Conservation (phyloP, 2,888 invertebrate species). For the Drosophila buzzatii region DNA sequence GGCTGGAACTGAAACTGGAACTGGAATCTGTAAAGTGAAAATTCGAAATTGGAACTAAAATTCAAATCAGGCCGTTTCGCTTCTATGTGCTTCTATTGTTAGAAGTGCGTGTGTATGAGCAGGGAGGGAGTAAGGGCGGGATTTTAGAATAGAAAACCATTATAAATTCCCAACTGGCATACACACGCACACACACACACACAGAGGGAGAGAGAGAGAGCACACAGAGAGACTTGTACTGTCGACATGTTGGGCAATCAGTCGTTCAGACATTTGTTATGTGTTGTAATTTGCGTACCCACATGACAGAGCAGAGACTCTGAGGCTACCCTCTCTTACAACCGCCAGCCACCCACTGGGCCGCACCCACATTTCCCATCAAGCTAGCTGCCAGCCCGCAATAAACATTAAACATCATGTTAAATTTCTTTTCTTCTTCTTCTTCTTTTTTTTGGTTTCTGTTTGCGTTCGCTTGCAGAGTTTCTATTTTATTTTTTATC, state of each 20-base stretch:
- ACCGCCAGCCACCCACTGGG: neutral
- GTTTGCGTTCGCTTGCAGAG: neutral
- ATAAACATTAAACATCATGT: constrained; percentile 15
- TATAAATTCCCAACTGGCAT: constrained; percentile 14
- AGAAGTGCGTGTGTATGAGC: constrained; percentile 35
- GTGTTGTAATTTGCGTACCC: constrained; percentile 75
- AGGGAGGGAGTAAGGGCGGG: neutral
- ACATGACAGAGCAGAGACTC: constrained; percentile 33
- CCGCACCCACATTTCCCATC: constrained; percentile 1
- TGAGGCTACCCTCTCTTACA: neutral
- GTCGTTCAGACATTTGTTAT: constrained; percentile 76
- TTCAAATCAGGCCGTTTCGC: constrained; percentile 15
- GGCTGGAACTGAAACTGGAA: constrained; percentile 6
- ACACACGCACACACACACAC: neutral
- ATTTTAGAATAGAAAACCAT: constrained; percentile 12
- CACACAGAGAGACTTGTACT: constrained; percentile 10
- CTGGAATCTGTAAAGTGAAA: constrained; percentile 5
- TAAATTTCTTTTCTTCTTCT: neutral
- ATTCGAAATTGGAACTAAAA: constrained; percentile 18
- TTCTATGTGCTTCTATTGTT: constrained; percentile 49
- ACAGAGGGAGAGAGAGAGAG: neutral
- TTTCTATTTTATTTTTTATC: constrained; percentile 7
- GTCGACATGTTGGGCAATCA: constrained; percentile 21
- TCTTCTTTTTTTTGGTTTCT: neutral
- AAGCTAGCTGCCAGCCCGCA: constrained; percentile 3